Evolutionary conservation across 2,113 vertebrate species (phyloP).

Genomic region (Sitta europaea): DNA sequence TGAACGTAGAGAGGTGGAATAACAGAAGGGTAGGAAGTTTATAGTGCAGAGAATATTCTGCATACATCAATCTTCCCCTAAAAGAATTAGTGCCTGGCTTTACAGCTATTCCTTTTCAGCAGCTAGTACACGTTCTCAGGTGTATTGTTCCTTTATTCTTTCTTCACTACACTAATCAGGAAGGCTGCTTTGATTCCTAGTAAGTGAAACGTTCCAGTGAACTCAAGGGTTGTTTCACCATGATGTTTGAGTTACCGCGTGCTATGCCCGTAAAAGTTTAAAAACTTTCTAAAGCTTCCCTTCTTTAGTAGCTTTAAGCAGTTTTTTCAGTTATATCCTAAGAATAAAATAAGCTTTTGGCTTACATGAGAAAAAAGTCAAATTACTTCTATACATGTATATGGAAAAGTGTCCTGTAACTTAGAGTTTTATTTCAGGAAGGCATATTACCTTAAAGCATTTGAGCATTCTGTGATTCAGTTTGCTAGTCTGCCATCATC

Average conservation of each 20-base stretch:
- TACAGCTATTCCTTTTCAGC: background rate
- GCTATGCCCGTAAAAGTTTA: background rate
- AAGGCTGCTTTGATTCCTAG: background rate
- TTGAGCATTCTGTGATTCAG: background rate
- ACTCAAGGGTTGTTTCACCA: background rate
- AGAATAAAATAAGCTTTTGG: background rate
- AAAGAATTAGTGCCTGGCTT: background rate
- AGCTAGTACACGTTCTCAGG: background rate
- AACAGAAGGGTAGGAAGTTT: background rate
- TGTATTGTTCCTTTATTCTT: background rate
- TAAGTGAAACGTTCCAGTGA: background rate
- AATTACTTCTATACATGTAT: background rate
- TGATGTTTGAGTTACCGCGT: background rate
- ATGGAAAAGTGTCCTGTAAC: background rate
- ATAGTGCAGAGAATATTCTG: background rate
- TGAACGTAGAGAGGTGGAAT: background rate
- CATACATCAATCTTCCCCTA: rapidly evolving
- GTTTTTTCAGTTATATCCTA: background rate
- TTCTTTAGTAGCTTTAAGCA: background rate
- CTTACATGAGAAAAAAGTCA: background rate
- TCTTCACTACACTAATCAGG: background rate
- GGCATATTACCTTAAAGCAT: background rate
- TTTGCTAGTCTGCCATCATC: background rate
- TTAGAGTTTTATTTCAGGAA: background rate
- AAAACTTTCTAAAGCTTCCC: background rate